Evolutionary conservation across 2,888 invertebrate genomes (phyloP), one percentile per base, ranked within the genome.

Genomic region (Ichneumoninae sp.): DNA sequence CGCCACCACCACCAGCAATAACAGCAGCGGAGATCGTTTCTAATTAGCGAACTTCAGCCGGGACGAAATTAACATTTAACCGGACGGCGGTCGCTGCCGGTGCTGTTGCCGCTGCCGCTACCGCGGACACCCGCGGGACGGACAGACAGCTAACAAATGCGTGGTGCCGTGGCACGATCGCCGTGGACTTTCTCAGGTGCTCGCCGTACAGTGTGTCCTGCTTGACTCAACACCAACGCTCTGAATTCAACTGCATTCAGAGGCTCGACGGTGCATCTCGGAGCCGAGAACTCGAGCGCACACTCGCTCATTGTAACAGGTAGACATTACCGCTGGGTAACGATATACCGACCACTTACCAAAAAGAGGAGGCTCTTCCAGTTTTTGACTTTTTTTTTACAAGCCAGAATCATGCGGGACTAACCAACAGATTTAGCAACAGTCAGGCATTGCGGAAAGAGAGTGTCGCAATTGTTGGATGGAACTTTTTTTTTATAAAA

Each of bases 11-110:
- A 68, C 54, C 80, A 62, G 82, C 82, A 72, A 79, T 77, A 77
- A 71, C 84, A 81, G 84, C 84, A 68, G 77, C 81, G 70, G 83
- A 88, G 89, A 89, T 90, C 89, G 89, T 90, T 92, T 90, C 91
- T 92, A 92, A 92, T 92, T 91, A 91, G 90, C 88, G 86, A 90
- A 89, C 89, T 90, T 89, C 86, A 87, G 86, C 88, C 82, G 80
- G 87, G 88, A 89, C 89, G 88, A 89, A 92, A 92, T 92, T 91
- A 92, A 92, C 92, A 91, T 92, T 92, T 90, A 91, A 90, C 90
- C 81, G 88, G 86, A 87, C 89, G 87, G 87, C 88, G 88, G 81
- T 75, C 70, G 54, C 60, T 47, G 68, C 72, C 36, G 54, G 22
- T 54, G 54, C 16, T 50, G 40, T 47, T 68, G 36, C 50, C 69